These are phyloP conservation scores for Ceratoteleas bidentatus DNA, from an alignment of 1,140 invertebrate species.

Conservation along the genomic window DNA sequence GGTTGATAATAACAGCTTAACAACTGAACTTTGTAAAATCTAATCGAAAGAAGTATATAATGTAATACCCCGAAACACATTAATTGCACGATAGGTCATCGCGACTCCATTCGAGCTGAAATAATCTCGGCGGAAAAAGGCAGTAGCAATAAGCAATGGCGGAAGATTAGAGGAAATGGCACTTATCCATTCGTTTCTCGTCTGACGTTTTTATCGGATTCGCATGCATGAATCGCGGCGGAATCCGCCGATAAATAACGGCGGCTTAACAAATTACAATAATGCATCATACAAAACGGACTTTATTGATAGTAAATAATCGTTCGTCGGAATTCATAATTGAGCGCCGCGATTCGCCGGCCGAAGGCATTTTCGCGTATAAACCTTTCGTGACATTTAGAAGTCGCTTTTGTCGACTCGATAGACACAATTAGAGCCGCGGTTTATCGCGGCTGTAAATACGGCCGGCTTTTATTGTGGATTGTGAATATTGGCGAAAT, in stretches of 20 bases:
- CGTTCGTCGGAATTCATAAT: constrained; percentile 25
- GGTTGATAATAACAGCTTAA: no score
- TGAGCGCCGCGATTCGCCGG: constrained; percentile 25
- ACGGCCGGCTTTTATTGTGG: constrained; percentile 14
- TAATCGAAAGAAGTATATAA: not conserved
- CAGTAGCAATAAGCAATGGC: constrained; percentile 39
- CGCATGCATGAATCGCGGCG: constrained; percentile 31
- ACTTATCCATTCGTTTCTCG: constrained; percentile 55
- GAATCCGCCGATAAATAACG: constrained; percentile 48
- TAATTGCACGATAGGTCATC: constrained; percentile 20
- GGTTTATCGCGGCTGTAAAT: constrained; percentile 34
- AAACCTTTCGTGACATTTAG: constrained; percentile 46
- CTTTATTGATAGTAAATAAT: constrained; percentile 56
- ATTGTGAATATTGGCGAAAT: constrained; percentile 18
- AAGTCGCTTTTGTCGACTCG: constrained; percentile 8
- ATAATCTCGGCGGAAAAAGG: constrained; percentile 11
- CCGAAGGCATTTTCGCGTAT: constrained; percentile 10
- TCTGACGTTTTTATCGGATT: constrained; percentile 57
- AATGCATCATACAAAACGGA: constrained; percentile 48
- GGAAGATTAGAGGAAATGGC: constrained; percentile 63
- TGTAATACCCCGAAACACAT: constrained; percentile 9
- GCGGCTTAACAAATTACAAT: constrained; percentile 50
- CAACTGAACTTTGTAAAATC: no score
- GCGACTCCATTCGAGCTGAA: constrained; percentile 11
- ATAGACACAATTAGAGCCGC: constrained; percentile 23